Evolutionary conservation across 2,113 vertebrate genomes (phyloP), one percentile per base, ranked within the genome.

Genomic region (Phaethon lepturus): DNA sequence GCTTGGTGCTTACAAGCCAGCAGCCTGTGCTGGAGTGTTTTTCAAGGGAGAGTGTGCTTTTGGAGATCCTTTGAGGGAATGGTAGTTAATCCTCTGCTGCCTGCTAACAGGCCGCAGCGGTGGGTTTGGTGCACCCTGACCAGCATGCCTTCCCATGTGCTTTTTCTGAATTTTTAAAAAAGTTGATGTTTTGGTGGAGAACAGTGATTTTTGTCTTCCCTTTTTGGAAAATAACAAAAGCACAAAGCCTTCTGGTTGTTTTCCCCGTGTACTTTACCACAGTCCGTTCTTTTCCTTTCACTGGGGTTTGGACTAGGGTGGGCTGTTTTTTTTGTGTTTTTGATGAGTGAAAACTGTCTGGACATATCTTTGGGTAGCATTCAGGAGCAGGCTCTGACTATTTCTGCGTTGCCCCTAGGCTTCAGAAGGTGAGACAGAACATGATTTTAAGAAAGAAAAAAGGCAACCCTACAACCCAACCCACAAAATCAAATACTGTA

Each of bases 221-320:
- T 67, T 59, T 75, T 45, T 33, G 28, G 45, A 60, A 40, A 45
- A 67, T 23, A 66, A 35, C 19, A 64, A 74, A n/a, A 9, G 16
- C 2, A 1, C 26, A 38, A 60, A 69, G 22, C 25, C 33, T 68
- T 56, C 38, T 44, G 25, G 11, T 28, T 20, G 24, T 7, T 19
- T 1, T 4, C 19, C 9, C 13, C 3, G 0, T 50, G 7, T 69
- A 5, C 69, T 69, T 75, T 62, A 7, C 50, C 44, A 33, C 4
- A 13, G 35, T 71, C 31, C 15, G 24, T 42, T 25, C 11, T 4
- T 42, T 63, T 63, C 42, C 17, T 56, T 68, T 71, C 64, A 9
- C 22, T 78, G 17, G 11, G 35, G 19, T 69, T 64, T 78, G 58
- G 31, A 42, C 42, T 6, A 17, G 25, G 5, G 15, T 20, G 2